Conservation (phyloP, 1,140 invertebrate species). For the Neodiprion lecontei region DNA sequence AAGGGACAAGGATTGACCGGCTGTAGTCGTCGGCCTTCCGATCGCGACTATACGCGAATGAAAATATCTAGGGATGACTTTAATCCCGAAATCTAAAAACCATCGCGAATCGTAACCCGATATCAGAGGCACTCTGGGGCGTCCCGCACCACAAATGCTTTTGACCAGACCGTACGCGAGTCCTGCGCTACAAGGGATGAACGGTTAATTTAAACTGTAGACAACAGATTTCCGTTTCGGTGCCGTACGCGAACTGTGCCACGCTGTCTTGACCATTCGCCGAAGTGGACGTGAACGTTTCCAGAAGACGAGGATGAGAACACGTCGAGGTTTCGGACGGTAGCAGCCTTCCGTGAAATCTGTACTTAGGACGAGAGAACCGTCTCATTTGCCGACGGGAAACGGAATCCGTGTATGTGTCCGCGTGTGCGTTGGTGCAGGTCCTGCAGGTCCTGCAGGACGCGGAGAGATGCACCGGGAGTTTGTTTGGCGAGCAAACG, state of each 20-base stretch:
- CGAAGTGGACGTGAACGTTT: conserved; percentile 29
- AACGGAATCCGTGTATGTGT: conserved; percentile 44
- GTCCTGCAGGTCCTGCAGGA: conserved; percentile 13
- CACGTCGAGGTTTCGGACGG: conserved; percentile 32
- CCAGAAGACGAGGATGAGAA: conserved; percentile 32
- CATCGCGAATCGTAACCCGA: background rate
- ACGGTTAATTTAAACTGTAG: conserved; percentile 18
- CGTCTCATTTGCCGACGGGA: conserved; percentile 43
- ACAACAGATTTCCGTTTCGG: conserved; percentile 25
- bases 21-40: background rate
- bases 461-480: conserved; percentile 45
- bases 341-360: conserved; percentile 44
- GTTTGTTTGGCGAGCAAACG: conserved; percentile 63
- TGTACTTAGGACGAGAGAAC: conserved; percentile 45
- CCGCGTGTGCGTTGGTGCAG: conserved; percentile 38
- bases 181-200: background rate
- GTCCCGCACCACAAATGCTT: conserved; percentile 10
- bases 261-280: conserved; percentile 36
- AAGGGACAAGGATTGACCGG: background rate
- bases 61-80: background rate
- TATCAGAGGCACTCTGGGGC: background rate
- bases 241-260: conserved; percentile 26
- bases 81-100: background rate
- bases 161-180: background rate
- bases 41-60: background rate